phyloP scores from a whole-genome alignment of 2,113 vertebrate species.

The Neoarius graeffei region DNA sequence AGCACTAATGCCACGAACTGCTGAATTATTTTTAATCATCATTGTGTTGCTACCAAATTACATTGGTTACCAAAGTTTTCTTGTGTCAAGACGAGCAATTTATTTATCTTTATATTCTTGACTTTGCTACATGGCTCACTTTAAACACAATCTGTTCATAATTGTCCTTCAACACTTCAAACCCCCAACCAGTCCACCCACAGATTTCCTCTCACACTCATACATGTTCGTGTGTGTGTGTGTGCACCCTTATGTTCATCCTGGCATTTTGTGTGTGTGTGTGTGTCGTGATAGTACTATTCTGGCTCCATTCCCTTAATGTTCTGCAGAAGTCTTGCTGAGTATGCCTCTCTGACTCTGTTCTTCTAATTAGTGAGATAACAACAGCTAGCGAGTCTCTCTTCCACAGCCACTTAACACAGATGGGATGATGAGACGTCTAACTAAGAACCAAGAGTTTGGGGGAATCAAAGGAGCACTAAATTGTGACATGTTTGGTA shows the following conservation, averaged over 20 bases:
- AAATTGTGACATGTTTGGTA: not conserved
- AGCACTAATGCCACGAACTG: too few species aligned
- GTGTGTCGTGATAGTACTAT: not conserved
- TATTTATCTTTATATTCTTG: not conserved
- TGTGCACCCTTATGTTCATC: not conserved
- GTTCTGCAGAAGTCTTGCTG: conserved; percentile 1
- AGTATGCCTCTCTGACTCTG: conserved; percentile 1
- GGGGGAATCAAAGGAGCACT: not conserved
- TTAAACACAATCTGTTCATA: conserved; percentile 25
- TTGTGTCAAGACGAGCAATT: not conserved
- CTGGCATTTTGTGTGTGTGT: not conserved
- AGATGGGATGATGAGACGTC: not conserved
- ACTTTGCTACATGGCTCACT: conserved; percentile 19
- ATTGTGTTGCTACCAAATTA: not conserved
- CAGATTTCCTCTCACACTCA: not conserved
- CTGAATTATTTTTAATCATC: not conserved
- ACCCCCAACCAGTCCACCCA: conserved; percentile 13
- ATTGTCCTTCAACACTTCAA: conserved; percentile 29
- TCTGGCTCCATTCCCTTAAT: not conserved
- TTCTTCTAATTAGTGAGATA: conserved; percentile 13
- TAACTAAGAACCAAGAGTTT: not conserved
- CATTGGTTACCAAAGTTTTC: not conserved
- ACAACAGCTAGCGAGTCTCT: not conserved
- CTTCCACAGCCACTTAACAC: not conserved
- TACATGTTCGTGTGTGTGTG: not conserved